Base-by-base conservation (phyloP, 1,140 invertebrate species). In the Ctenoplectra terminalis region DNA sequence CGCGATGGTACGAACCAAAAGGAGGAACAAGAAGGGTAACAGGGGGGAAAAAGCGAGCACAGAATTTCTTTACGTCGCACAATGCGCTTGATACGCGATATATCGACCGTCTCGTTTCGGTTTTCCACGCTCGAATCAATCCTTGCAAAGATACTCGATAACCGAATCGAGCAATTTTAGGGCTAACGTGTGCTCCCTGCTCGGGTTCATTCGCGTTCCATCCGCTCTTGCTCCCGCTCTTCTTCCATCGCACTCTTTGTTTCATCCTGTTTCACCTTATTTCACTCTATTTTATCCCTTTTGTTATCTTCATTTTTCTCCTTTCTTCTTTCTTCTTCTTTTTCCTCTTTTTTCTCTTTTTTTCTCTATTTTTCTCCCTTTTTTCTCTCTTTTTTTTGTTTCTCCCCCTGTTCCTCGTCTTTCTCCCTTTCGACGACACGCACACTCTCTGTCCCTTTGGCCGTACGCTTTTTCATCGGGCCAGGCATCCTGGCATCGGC, bases 111-210 rank as follows among this genome's bases (percentile, higher is more conserved):
- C 81, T 76, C 56, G 66, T 84, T 71, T 82, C 82, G 56, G 60
- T 77, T 82, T 83, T 72, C 67, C 52, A 67, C 81, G 83, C 60
- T 78, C 60, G 81, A 84, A 83, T 83, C 83, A 79, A 85, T 83
- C 40, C 52, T 20, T 15, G 54, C 29, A 67, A 64, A 75, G 74
- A 79, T 85, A 83, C 74, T 43, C 81, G 70, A 81, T 85, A 85
- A 85, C 70, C 70, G 64, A 84, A 72, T 60, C 54, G 75, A 70
- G 37, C 70, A 61, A 78, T 81, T 64, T 72, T 40, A 20, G 13
- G 46, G 23, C 0, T 31, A 50, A 48, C 31, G 29, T 2, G 26
- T 37, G 34, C n/a, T 23, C 56, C 29, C 20, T 63, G 8, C 7
- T 2, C 15, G 17, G 9, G 9, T 67, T 8, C 43, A 48, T 29